phyloP scores from a whole-genome alignment of 2,888 invertebrate species.

The Ormyrus labotus region DNA sequence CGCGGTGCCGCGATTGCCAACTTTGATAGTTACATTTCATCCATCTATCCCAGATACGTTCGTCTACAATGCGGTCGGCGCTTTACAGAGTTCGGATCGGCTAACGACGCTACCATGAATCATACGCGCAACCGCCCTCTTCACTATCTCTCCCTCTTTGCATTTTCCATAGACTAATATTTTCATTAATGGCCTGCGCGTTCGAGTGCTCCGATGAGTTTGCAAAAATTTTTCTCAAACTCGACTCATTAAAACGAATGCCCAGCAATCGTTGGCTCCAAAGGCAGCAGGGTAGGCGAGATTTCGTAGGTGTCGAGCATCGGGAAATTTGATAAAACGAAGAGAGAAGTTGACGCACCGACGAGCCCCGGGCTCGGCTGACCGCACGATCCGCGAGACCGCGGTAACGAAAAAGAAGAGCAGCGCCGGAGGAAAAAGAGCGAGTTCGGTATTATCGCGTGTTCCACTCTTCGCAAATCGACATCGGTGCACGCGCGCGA shows the following conservation, averaged over 20 bases:
- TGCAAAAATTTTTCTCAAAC: not conserved
- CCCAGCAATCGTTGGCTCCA: not conserved
- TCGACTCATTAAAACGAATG: not conserved
- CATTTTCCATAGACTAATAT: conserved; percentile 47
- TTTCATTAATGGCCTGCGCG: conserved; percentile 43
- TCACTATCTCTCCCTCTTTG: not conserved
- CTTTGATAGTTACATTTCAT: conserved; percentile 75
- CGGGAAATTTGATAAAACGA: conserved; percentile 37
- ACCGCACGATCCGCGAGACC: conserved; percentile 42
- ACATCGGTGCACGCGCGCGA: conserved; percentile 19
- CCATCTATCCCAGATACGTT: conserved; percentile 69
- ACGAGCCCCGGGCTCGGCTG: conserved; percentile 22
- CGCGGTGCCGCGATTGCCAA: conserved; percentile 71
- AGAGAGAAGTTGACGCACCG: conserved; percentile 8
- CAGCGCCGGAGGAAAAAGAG: conserved; percentile 51
- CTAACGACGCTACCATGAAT: conserved; percentile 55
- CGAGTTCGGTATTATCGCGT: conserved; percentile 49
- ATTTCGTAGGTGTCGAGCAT: conserved; percentile 33
- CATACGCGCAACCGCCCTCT: conserved; percentile 34
- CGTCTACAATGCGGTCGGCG: conserved; percentile 55
- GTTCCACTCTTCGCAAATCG: conserved; percentile 57
- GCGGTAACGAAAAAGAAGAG: conserved; percentile 51
- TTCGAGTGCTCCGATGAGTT: conserved; percentile 39
- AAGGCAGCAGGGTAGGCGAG: not conserved
- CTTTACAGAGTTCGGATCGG: conserved; percentile 53